Evolutionary conservation across 2,888 invertebrate species (phyloP).

Genomic region (Geophilus truncorum): DNA sequence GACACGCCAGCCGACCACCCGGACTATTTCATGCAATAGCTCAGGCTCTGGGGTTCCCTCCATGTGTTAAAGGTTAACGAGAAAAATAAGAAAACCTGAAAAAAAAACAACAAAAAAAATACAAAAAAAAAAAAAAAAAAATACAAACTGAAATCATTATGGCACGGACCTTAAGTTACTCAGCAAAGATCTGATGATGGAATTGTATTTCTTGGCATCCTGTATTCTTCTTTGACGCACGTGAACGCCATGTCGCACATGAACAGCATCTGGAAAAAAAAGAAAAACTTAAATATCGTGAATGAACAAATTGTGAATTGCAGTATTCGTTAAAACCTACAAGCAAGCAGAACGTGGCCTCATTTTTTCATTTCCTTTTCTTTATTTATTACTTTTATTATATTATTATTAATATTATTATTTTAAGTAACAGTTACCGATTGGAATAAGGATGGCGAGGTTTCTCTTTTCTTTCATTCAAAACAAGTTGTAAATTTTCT

Average conservation of each 20-base stretch:
- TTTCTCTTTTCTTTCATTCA: background rate
- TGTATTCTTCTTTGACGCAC: conserved; percentile 2
- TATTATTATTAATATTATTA: background rate
- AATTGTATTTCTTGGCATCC: conserved; percentile 16
- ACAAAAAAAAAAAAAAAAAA: conserved; percentile 2
- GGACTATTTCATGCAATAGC: conserved; percentile 92
- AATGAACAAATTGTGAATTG: background rate
- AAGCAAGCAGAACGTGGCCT: conserved; percentile 8
- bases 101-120: background rate
- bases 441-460: background rate
- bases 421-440: background rate
- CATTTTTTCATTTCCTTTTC: background rate
- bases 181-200: conserved; percentile 12
- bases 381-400: background rate
- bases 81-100: background rate
- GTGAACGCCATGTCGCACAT: conserved; percentile 1
- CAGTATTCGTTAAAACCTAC: background rate
- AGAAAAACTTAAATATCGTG: background rate
- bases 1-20: conserved; percentile 80
- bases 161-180: conserved; percentile 14
- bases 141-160: conserved; percentile 25
- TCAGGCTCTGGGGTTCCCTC: background rate
- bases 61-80: background rate
- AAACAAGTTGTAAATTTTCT: background rate
- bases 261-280: background rate